These are phyloP conservation scores for Tetragnatha montana DNA, from an alignment of 2,888 invertebrate species.

Conservation along the genomic window DNA sequence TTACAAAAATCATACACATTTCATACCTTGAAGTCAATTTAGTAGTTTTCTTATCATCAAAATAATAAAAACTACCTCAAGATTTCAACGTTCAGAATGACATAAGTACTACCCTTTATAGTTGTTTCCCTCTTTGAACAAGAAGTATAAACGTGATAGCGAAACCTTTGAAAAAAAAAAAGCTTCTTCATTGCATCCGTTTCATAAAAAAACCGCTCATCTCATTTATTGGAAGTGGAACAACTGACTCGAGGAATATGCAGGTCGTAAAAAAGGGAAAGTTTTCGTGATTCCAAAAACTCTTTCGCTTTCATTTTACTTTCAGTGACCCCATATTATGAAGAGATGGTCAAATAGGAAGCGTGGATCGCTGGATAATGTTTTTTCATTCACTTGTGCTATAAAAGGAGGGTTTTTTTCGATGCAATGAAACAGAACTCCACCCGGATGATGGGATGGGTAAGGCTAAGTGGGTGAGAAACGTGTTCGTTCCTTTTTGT, in stretches of 20 bases:
- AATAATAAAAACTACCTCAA: too few species aligned
- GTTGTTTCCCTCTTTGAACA: background rate
- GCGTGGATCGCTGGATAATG: background rate
- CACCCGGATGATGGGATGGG: background rate
- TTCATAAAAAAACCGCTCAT: conserved; percentile 22
- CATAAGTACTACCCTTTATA: too few species aligned
- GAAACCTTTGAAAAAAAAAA: background rate
- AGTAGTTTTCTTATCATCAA: too few species aligned
- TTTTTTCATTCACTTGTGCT: background rate
- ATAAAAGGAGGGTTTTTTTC: background rate
- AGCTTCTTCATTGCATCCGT: conserved; percentile 20
- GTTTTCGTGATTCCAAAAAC: conserved; percentile 16
- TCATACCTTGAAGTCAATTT: too few species aligned
- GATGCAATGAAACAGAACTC: background rate
- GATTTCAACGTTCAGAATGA: too few species aligned
- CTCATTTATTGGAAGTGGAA: conserved; percentile 31
- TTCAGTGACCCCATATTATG: conserved; percentile 3
- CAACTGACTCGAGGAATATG: conserved; percentile 16
- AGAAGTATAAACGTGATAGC: background rate
- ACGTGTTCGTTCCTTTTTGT: background rate
- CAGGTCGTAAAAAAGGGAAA: conserved; percentile 43
- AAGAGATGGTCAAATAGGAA: background rate
- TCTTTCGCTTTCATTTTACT: conserved; percentile 9
- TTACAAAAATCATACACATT: too few species aligned
- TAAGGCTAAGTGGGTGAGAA: background rate